Conservation (phyloP, 2,113 vertebrate species). For the Gymnogyps californianus region DNA sequence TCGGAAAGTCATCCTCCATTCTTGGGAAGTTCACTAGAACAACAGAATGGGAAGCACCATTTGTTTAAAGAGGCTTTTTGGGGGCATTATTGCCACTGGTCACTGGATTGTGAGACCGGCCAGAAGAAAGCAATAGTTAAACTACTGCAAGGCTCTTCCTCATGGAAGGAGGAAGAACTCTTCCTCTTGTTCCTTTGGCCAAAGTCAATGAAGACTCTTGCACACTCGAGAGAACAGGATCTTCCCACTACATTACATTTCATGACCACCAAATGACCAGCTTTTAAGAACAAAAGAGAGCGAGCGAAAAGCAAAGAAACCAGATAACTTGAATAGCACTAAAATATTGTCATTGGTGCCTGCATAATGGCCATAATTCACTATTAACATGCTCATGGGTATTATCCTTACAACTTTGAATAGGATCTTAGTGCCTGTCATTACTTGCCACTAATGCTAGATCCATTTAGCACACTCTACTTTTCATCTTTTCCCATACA, state of each 20-base stretch:
- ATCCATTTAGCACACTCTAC: neutral
- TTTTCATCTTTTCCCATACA: neutral
- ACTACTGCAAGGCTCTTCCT: neutral
- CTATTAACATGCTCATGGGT: slow-evolving; percentile 13
- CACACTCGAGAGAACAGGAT: neutral
- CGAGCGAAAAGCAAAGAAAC: neutral
- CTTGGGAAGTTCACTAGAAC: slow-evolving; percentile 74
- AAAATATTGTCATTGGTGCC: slow-evolving; percentile 11
- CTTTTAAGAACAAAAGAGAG: slow-evolving; percentile 15
- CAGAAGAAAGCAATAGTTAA: neutral
- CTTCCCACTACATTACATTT: neutral
- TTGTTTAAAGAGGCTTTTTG: neutral
- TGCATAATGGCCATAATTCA: slow-evolving; percentile 40
- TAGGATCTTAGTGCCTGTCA: neutral
- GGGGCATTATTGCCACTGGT: neutral
- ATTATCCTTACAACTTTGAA: slow-evolving; percentile 21
- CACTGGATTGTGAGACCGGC: neutral
- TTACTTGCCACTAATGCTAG: slow-evolving; percentile 6
- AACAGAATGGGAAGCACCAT: slow-evolving; percentile 41
- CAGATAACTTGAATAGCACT: neutral
- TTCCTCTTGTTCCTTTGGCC: neutral
- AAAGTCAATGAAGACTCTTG: neutral
- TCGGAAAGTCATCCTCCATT: slow-evolving; percentile 57
- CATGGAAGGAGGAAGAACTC: neutral
- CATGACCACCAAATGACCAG: neutral